Conservation (phyloP, 2,797 vertebrate species). For the Sebastes hubbsi region DNA sequence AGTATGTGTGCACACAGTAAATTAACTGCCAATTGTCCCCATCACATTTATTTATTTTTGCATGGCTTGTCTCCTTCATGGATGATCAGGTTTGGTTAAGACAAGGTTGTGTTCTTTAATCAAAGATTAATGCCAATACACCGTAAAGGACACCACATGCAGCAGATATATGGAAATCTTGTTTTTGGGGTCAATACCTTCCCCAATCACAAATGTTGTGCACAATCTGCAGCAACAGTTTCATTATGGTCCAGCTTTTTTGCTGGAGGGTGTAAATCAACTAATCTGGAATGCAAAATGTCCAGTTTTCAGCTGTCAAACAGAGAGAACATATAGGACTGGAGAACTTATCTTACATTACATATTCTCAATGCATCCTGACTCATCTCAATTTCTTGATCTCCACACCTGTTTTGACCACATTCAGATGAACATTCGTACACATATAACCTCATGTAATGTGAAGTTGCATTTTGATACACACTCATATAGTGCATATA, state of each 20-base stretch:
- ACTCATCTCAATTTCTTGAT: background rate
- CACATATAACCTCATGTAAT: background rate
- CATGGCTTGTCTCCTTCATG: background rate
- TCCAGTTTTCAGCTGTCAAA: slow-evolving; percentile 1
- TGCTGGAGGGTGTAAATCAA: background rate
- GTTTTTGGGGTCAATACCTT: background rate
- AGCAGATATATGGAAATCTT: background rate
- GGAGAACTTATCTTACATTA: background rate
- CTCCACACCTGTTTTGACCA: background rate
- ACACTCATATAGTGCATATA: background rate
- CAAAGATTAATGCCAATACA: background rate
- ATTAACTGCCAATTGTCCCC: background rate
- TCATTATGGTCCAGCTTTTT: background rate
- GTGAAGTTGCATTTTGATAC: background rate
- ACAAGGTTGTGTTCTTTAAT: background rate
- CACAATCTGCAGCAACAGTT: background rate
- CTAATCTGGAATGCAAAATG: background rate
- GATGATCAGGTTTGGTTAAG: background rate
- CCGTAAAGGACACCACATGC: background rate
- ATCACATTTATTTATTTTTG: background rate
- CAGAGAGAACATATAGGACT: background rate
- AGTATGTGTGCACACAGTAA: background rate
- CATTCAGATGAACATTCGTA: background rate
- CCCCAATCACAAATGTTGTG: background rate
- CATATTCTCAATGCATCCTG: background rate